Conservation (phyloP, 1,140 invertebrate genomes). For the Amphibalanus amphitrite region DNA sequence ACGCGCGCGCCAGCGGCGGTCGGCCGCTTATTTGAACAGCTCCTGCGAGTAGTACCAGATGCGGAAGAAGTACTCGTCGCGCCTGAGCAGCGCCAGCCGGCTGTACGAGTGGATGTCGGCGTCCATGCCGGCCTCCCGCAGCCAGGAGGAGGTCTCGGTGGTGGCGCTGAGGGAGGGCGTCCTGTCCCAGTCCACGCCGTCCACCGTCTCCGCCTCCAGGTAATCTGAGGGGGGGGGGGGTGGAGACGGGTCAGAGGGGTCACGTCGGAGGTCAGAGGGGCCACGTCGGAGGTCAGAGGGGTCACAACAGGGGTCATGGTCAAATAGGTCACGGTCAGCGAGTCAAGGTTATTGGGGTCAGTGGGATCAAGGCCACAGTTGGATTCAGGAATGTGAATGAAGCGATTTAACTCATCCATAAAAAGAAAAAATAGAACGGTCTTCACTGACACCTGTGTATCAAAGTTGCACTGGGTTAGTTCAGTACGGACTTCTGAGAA, state of each 20-base stretch:
- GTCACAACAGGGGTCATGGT: no score
- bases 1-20: slow-evolving; percentile 6
- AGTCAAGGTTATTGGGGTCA: no score
- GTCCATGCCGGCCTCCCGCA: slow-evolving; percentile 77
- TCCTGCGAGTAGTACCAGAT: slow-evolving; percentile 69
- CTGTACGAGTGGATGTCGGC: slow-evolving; percentile 78
- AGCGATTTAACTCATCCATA: no score
- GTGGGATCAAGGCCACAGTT: no score
- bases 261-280: no score
- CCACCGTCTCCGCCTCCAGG: slow-evolving; percentile 29
- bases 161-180: slow-evolving; percentile 55
- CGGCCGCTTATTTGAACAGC: slow-evolving; percentile 45
- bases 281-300: no score
- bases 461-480: no score
- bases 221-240: slow-evolving; percentile 17
- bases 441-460: no score
- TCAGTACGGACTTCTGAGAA: no score
- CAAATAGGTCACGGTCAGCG: no score
- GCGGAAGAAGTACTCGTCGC: slow-evolving; percentile 86
- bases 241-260: neutral
- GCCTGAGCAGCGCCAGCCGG: slow-evolving; percentile 52
- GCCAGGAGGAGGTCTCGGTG: slow-evolving; percentile 73
- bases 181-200: slow-evolving; percentile 25
- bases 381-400: no score
- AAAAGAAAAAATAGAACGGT: no score